These are phyloP conservation scores for Scleropages formosus DNA, from an alignment of 2,797 vertebrate genomes.

Conservation along the genomic window DNA sequence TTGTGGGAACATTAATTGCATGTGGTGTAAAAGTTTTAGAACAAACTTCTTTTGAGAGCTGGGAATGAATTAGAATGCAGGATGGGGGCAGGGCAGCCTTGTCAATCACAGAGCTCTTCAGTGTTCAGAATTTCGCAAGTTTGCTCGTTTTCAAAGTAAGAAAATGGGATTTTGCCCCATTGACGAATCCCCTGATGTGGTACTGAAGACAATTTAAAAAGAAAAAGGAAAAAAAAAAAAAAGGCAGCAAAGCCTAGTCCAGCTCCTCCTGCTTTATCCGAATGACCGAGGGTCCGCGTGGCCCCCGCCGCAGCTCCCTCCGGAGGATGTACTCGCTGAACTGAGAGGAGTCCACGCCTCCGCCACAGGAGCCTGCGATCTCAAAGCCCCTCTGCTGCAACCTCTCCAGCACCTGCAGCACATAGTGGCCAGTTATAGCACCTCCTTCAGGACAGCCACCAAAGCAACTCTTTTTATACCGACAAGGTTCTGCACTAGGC, in stretches of 20 bases:
- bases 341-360: conserved; percentile 96
- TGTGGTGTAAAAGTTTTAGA: conserved; percentile 77
- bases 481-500: too few relatives aligned
- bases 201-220: conserved; percentile 16
- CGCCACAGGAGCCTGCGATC: conserved; percentile 91
- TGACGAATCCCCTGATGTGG: conserved; percentile 54
- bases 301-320: conserved; percentile 88
- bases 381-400: conserved; percentile 95
- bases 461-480: not conserved
- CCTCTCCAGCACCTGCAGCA: conserved; percentile 86
- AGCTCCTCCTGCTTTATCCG: conserved; percentile 99
- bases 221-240: not conserved
- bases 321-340: conserved; percentile 97
- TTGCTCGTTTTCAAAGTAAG: conserved; percentile 63
- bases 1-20: conserved; percentile 26
- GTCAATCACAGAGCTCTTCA: conserved; percentile 67
- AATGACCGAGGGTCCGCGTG: conserved; percentile 88
- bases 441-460: not conserved
- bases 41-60: conserved; percentile 68
- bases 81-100: conserved; percentile 40
- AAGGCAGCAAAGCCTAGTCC: conserved; percentile 74
- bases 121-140: conserved; percentile 62
- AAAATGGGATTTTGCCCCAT: conserved; percentile 53
- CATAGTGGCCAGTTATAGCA: not conserved
- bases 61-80: conserved; percentile 49